These are phyloP conservation scores for Cyprinodon variegatus DNA, from an alignment of 2,113 vertebrate genomes.

Conservation along the genomic window DNA sequence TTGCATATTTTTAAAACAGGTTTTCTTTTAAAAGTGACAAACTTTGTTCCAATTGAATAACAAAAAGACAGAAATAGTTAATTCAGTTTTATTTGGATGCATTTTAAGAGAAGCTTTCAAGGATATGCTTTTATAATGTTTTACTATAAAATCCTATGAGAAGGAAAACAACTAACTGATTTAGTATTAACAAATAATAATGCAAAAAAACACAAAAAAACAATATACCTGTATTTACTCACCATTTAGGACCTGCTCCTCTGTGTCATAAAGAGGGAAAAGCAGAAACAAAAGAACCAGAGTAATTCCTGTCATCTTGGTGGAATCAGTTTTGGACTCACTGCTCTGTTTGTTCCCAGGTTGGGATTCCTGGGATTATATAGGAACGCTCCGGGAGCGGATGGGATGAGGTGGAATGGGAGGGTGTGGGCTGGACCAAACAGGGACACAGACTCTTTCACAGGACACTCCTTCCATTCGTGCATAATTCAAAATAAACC, in stretches of 20 bases:
- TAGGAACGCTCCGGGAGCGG: slow-evolving; percentile 53
- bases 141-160: neutral
- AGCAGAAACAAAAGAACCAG: slow-evolving; percentile 62
- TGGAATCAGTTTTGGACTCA: slow-evolving; percentile 23
- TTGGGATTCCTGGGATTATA: slow-evolving; percentile 66
- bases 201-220: neutral
- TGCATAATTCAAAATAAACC: neutral
- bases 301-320: slow-evolving; percentile 69
- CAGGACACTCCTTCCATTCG: slow-evolving; percentile 59
- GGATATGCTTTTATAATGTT: neutral
- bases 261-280: slow-evolving; percentile 63
- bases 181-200: neutral
- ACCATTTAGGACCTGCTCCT: slow-evolving; percentile 78
- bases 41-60: neutral
- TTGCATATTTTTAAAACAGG: neutral
- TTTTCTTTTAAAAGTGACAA: neutral
- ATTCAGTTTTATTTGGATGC: neutral
- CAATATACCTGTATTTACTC: slow-evolving; percentile 28
- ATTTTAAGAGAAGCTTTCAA: no score
- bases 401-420: slow-evolving; percentile 46
- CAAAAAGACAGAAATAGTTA: neutral
- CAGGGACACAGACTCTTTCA: slow-evolving; percentile 44
- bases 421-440: slow-evolving; percentile 68
- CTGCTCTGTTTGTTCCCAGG: slow-evolving; percentile 43
- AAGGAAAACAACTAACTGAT: neutral